Evolutionary conservation across 1,140 invertebrate species (phyloP).

Genomic region (Venustaconcha ellipsiformis): DNA sequence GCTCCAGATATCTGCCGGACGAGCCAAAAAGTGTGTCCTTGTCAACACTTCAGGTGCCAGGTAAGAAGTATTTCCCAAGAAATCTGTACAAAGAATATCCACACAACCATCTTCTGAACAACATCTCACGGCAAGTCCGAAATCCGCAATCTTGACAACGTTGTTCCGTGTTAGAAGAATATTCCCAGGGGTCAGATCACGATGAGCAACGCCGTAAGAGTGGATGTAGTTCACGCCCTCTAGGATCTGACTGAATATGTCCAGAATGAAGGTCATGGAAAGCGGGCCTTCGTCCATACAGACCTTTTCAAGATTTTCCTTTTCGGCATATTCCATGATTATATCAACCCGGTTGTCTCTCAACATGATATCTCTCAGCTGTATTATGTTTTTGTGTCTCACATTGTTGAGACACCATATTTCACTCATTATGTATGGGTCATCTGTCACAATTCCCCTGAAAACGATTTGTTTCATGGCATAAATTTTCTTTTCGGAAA

Average conservation of each 20-base stretch:
- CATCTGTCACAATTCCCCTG: conserved; percentile 31
- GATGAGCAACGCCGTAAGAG: conserved; percentile 38
- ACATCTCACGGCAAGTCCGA: conserved; percentile 45
- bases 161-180: conserved; percentile 35
- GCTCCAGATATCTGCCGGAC: conserved; percentile 48
- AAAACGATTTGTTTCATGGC: conserved; percentile 44
- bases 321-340: conserved; percentile 48
- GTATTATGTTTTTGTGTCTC: conserved; percentile 34
- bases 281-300: conserved; percentile 13
- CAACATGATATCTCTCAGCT: conserved; percentile 32
- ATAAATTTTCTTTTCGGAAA: conserved; percentile 2
- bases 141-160: conserved; percentile 46
- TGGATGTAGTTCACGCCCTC: conserved; percentile 43
- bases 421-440: conserved; percentile 40
- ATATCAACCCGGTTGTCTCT: conserved; percentile 31
- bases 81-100: conserved; percentile 38
- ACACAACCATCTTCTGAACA: conserved; percentile 16
- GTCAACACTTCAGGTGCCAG: conserved; percentile 45
- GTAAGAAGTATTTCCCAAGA: conserved; percentile 40
- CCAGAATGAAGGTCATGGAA: conserved; percentile 8
- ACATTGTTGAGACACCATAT: conserved; percentile 38
- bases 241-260: conserved; percentile 32
- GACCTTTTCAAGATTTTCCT: conserved; percentile 42
- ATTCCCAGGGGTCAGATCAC: conserved; percentile 50
- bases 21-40: conserved; percentile 30